phyloP scores from a whole-genome alignment of 2,113 vertebrate species.

The Hydropotes inermis region DNA sequence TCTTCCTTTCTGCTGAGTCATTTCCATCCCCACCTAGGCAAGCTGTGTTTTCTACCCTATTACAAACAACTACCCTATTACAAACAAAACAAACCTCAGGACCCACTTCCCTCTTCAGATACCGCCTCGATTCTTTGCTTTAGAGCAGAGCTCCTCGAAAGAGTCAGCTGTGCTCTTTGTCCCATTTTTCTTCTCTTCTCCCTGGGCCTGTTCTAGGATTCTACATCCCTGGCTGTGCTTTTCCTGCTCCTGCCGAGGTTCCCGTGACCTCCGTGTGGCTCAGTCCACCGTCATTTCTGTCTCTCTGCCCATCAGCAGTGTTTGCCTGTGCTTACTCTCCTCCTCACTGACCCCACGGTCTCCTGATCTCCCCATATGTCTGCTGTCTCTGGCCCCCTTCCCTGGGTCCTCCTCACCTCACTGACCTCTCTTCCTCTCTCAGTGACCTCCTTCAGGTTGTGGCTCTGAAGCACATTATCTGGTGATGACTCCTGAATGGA shows the following conservation, averaged over 20 bases:
- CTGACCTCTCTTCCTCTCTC: background rate
- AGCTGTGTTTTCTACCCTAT: background rate
- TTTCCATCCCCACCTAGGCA: background rate
- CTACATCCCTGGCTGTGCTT: background rate
- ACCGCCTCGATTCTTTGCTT: background rate
- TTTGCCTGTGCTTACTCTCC: accelerated
- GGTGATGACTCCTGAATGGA: background rate
- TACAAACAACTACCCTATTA: background rate
- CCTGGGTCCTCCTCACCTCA: background rate
- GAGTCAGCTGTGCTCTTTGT: background rate
- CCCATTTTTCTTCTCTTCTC: background rate
- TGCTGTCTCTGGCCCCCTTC: background rate
- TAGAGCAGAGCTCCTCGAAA: background rate
- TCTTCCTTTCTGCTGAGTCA: constrained; percentile 19
- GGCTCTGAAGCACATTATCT: background rate
- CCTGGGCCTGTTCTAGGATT: background rate
- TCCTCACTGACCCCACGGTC: accelerated
- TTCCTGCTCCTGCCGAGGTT: accelerated
- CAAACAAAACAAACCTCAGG: background rate
- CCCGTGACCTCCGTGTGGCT: background rate
- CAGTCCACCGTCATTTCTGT: accelerated
- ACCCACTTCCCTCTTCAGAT: background rate
- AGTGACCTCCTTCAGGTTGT: background rate
- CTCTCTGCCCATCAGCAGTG: accelerated
- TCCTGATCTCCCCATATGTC: background rate